Evolutionary conservation across 2,113 vertebrate genomes (phyloP).

Genomic region (Fregetta grallaria): DNA sequence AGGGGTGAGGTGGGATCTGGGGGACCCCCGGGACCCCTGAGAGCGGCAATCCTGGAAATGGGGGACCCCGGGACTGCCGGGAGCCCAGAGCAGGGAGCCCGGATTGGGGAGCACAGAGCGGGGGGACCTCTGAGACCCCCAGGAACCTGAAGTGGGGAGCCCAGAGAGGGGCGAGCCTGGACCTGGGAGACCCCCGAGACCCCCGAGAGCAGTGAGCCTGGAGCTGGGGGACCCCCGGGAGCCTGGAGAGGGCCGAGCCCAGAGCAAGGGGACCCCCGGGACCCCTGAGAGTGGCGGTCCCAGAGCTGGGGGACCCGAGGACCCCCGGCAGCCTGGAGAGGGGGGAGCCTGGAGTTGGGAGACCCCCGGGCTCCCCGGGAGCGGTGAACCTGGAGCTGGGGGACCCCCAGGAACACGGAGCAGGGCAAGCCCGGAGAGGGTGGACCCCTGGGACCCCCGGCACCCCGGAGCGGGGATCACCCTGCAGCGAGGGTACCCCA

Average conservation of each 20-base stretch:
- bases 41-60: background rate
- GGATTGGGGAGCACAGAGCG: too few species aligned
- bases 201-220: background rate
- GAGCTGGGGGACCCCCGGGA: background rate
- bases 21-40: background rate
- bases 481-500: background rate
- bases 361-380: background rate
- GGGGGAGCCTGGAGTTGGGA: background rate
- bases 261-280: background rate
- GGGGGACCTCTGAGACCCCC: too few species aligned
- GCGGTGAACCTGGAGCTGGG: background rate
- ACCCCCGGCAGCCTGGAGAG: too few species aligned
- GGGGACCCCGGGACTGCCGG: background rate
- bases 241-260: too few species aligned
- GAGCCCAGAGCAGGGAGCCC: too few species aligned
- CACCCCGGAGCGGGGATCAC: too few species aligned
- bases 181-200: background rate
- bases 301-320: background rate
- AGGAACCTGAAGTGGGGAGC: background rate
- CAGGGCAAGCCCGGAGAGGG: too few species aligned
- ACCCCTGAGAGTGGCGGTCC: background rate
- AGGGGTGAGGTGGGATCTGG: background rate
- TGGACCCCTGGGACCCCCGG: background rate
- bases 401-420: background rate
- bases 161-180: background rate